These are phyloP conservation scores for Montipora cactus DNA, from an alignment of 64 coral and sea anemone species.

Conservation along the genomic window DNA sequence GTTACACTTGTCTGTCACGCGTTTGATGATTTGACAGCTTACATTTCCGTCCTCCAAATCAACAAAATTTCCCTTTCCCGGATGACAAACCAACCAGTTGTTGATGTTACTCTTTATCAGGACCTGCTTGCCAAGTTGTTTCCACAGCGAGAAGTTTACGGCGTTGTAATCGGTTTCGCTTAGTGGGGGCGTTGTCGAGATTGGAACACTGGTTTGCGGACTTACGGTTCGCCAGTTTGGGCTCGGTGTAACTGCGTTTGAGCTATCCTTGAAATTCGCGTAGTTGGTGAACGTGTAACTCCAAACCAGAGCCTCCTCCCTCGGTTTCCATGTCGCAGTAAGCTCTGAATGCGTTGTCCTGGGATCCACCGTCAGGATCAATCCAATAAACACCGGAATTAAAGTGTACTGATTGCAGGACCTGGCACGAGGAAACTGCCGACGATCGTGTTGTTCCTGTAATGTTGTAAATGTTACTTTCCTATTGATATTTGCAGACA, in stretches of 20 bases:
- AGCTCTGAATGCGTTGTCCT: slow-evolving; percentile 18
- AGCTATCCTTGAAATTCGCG: neutral
- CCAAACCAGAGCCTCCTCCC: slow-evolving; percentile 32
- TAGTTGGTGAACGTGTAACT: slow-evolving; percentile 26
- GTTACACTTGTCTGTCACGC: neutral
- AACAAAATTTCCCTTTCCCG: slow-evolving; percentile 65
- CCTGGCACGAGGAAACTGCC: neutral
- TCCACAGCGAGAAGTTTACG: slow-evolving; percentile 67
- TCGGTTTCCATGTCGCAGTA: slow-evolving; percentile 31
- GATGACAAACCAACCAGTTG: slow-evolving; percentile 75
- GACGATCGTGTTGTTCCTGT: neutral
- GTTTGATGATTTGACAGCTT: slow-evolving; percentile 40
- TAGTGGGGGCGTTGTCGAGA: slow-evolving; percentile 11
- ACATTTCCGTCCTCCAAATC: slow-evolving; percentile 57
- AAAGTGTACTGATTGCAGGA: neutral
- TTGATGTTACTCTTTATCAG: slow-evolving; percentile 71
- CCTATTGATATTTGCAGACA: too few species aligned
- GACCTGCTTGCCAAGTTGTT: slow-evolving; percentile 56
- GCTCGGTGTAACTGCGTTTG: slow-evolving; percentile 28
- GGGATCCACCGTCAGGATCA: slow-evolving; percentile 16
- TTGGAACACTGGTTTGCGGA: neutral
- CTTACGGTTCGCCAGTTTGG: neutral
- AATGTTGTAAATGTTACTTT: too few species aligned
- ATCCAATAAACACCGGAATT: slow-evolving; percentile 49
- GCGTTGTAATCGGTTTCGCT: slow-evolving; percentile 76